Evolutionary conservation across 2,797 vertebrate species (phyloP), one percentile per base, ranked within the genome.

Genomic region (Ctenochaetus hawaiiensis): DNA sequence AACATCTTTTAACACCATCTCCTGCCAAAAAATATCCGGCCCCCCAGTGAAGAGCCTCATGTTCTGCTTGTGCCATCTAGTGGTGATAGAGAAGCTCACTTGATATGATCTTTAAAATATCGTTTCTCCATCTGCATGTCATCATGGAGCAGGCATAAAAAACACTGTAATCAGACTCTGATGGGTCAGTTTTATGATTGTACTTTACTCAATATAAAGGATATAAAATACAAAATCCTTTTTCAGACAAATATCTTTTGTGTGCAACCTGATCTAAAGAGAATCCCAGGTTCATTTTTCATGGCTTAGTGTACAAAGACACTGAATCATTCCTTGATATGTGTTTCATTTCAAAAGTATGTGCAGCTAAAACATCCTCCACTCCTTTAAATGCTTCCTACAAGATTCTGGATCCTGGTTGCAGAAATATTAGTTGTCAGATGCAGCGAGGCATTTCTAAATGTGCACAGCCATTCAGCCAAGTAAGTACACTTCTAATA

Each of bases 41-140:
- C 52, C 17, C 17, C 10, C 14, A 12, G 13, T 8, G 34, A 12
- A 49, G 14, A 7, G 53, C 64, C 49, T 18, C 1, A 1, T 81
- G 84, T 70, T 81, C 56, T 81, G 77, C 72, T 87, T 88, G 41
- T 87, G 92, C 91, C 92, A 89, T 86, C 92, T 93, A 82, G 89
- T 91, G 92, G 92, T 51, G 10, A 67, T 18, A 6, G 2, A 56
- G 17, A 4, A 7, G 41, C 43, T 71, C 18, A 23, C 0, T 8
- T 13, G 5, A 70, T 45, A 26, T 44, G 22, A 39, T 20, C 53
- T 22, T 41, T 16, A 14, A 30, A 26, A 49, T 17, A 4, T 45
- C 17, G 58, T 22, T 0, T 62, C 17, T 17, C 6, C 0, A 0
- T 59, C 14, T 68, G 26, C 7, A 45, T 43, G 16, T 11, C 20